Conservation (phyloP, 2,113 vertebrate species). For the Pedionomus torquatus region DNA sequence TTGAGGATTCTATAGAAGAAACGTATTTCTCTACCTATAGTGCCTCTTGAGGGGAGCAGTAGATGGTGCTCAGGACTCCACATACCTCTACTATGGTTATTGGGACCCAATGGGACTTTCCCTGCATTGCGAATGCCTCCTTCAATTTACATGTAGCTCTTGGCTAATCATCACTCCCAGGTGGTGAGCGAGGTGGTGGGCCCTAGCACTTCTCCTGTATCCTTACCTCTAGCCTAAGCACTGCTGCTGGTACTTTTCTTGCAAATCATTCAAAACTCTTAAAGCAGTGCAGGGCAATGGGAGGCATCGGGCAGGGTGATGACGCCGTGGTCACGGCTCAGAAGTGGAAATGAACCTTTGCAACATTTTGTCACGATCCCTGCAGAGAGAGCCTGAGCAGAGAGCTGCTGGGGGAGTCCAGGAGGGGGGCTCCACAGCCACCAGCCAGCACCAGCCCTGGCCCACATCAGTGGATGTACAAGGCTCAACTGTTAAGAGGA, state of each 20-base stretch:
- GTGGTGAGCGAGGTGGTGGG: rapidly evolving
- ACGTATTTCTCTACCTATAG: neutral
- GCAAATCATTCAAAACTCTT: neutral
- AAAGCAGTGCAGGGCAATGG: rapidly evolving
- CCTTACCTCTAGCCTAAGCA: neutral
- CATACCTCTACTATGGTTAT: neutral
- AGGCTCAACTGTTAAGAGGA: rapidly evolving
- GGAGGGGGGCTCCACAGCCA: rapidly evolving
- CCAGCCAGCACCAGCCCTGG: neutral
- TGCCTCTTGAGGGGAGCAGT: neutral
- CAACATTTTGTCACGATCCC: neutral
- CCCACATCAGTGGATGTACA: rapidly evolving
- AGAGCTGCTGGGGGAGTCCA: neutral
- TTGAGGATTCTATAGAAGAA: neutral
- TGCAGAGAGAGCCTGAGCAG: neutral
- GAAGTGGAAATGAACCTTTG: neutral
- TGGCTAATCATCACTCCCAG: neutral
- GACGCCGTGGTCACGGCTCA: neutral
- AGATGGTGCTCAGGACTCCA: neutral
- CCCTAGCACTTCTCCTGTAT: neutral
- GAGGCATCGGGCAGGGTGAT: neutral
- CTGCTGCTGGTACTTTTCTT: neutral
- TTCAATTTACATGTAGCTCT: neutral
- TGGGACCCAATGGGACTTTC: rapidly evolving
- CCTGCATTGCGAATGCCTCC: neutral